Percentiles rank a stretch among this genome's conserved stretches.
Conservation (phyloP, 2,888 invertebrate species). For the Ophion costatus region DNA sequence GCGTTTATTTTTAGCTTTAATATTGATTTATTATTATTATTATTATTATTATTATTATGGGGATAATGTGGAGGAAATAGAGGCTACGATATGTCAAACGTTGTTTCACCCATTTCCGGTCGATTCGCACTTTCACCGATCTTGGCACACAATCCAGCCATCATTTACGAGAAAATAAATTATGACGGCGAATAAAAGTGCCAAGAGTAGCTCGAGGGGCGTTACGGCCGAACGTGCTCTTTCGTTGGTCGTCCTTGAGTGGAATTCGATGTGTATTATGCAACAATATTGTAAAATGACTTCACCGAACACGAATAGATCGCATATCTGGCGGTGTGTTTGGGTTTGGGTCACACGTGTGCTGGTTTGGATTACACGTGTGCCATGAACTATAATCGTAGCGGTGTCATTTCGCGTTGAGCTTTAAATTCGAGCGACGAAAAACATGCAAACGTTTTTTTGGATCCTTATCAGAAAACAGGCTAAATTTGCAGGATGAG, state of each 20-base stretch:
- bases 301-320: slow-evolving; percentile 41
- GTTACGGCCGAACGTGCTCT: slow-evolving; percentile 67
- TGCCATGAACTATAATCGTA: background rate
- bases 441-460: no score
- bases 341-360: background rate
- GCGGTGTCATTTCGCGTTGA: background rate
- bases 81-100: no score
- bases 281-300: slow-evolving; percentile 61
- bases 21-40: no score
- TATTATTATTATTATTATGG: no score
- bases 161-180: slow-evolving; percentile 16
- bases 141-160: no score
- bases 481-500: no score
- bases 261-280: slow-evolving; percentile 71
- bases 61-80: no score
- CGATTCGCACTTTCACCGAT: no score
- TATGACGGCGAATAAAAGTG: slow-evolving; percentile 53
- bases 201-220: slow-evolving; percentile 38
- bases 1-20: no score
- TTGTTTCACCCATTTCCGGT: no score
- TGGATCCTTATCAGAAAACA: no score
- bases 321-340: slow-evolving; percentile 25
- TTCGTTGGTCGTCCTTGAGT: slow-evolving; percentile 71
- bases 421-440: background rate
- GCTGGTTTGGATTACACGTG: background rate